A percentile compares a stretch with the other conserved stretches of the same genome.
Conservation (phyloP, 2,888 invertebrate species). For the Pomacea canaliculata region DNA sequence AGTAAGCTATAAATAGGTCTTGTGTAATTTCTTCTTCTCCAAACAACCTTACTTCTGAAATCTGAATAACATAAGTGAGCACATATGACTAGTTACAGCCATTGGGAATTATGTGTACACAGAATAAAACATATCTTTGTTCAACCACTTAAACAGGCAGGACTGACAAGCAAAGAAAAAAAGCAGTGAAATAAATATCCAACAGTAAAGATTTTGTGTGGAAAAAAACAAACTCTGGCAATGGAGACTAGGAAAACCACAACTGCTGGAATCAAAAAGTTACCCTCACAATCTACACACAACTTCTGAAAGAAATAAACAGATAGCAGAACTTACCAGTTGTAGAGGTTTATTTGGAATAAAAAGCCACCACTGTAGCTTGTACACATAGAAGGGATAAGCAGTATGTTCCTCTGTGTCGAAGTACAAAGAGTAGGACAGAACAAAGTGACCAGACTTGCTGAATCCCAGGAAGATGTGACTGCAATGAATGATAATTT, state of each 20-base stretch:
- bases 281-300: not conserved
- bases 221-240: too few relatives aligned
- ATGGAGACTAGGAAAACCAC: too few relatives aligned
- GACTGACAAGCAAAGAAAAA: too few relatives aligned
- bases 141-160: too few relatives aligned
- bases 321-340: conserved; percentile 65
- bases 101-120: too few relatives aligned
- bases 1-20: conserved; percentile 77
- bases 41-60: conserved; percentile 76
- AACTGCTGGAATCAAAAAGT: too few relatives aligned
- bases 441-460: conserved; percentile 91
- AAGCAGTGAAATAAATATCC: too few relatives aligned
- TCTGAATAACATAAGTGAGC: conserved; percentile 51
- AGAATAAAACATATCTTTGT: too few relatives aligned
- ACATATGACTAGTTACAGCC: not conserved
- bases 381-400: conserved; percentile 71
- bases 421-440: conserved; percentile 83
- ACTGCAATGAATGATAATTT: conserved; percentile 70
- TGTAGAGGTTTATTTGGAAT: conserved; percentile 74
- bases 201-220: too few relatives aligned
- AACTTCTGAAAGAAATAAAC: not conserved
- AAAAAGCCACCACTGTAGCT: conserved; percentile 79
- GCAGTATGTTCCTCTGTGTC: conserved; percentile 67
- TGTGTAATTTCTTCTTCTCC: conserved; percentile 72
- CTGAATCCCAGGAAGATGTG: conserved; percentile 95